Evolutionary conservation across 30 jellyfish, hydroid and myxozoan species (phyloP).

Genomic region (Chrysaora quinquecirrha): DNA sequence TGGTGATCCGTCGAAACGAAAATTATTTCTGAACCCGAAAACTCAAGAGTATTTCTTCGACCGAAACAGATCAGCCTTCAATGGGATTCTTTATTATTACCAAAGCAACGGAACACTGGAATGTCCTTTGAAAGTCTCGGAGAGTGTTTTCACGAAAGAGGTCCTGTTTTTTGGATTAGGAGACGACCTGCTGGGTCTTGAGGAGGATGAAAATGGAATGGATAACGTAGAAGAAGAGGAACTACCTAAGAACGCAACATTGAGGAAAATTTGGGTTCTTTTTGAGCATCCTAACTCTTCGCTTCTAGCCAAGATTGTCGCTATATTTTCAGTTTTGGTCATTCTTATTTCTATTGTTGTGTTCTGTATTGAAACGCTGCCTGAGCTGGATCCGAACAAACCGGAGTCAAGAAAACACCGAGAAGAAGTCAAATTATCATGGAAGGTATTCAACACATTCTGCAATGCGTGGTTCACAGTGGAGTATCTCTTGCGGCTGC

Average conservation of each 20-base stretch:
- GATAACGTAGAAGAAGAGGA: slow-evolving; percentile 59
- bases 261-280: slow-evolving; percentile 78
- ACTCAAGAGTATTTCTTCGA: slow-evolving; percentile 93
- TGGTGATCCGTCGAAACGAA: slow-evolving; percentile 89
- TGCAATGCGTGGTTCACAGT: slow-evolving; percentile 98
- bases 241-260: slow-evolving; percentile 63
- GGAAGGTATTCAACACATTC: slow-evolving; percentile 77
- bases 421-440: slow-evolving; percentile 59
- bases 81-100: slow-evolving; percentile 85
- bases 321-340: slow-evolving; percentile 84
- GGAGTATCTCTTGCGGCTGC: slow-evolving; percentile 81
- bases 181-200: slow-evolving; percentile 67
- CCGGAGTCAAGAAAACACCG: slow-evolving; percentile 24
- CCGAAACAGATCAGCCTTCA: slow-evolving; percentile 89
- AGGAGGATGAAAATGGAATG: slow-evolving; percentile 46
- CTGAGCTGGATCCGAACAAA: slow-evolving; percentile 83
- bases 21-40: slow-evolving; percentile 68
- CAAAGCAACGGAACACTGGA: slow-evolving; percentile 90
- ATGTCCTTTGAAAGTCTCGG: slow-evolving; percentile 90
- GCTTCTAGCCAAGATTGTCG: slow-evolving; percentile 60
- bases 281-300: slow-evolving; percentile 95
- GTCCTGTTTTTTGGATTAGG: slow-evolving; percentile 93
- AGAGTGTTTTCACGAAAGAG: slow-evolving; percentile 90
- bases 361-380: slow-evolving; percentile 93
- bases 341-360: slow-evolving; percentile 84